Evolutionary conservation across 1,140 invertebrate genomes (phyloP), one percentile per base, ranked within the genome.

Genomic region (Schlechtendalia chinensis): DNA sequence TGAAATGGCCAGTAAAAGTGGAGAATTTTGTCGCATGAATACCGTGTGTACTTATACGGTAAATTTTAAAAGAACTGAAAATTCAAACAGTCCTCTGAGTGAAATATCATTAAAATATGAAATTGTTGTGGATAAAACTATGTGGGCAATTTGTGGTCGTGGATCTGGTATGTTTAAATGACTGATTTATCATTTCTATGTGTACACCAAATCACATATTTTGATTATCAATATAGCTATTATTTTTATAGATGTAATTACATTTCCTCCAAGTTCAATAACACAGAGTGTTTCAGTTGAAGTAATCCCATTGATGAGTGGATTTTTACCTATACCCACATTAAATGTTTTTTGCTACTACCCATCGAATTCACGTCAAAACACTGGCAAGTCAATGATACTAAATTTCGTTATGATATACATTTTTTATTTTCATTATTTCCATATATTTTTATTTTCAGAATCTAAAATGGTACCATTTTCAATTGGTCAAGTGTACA

Each of bases 301-400:
- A 84, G 93, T 97, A 17, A 95, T 97, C 92, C 96, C 96, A 32
- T 86, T 98, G 39, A 92, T 91, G 6, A 92, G 93, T 81, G 96
- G 96, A 29, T 95, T 92, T 85, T 87, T 97, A 63, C 95, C 95
- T 12, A 88, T 96, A 77, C 96, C 96, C 10, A 89, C 91, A 79
- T 93, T 98, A 80, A 89, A 94, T 81, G 87, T 98, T n/a, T 96
- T 94, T 10, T 95, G 95, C 83, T 97, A 97, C 86, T 94, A 95
- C 83, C 93, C 93, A 22, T 93, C 93, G 19, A 91, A 91, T 75
- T 81, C 82, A 45, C 85, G 79, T 81, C 83, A 86, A 61, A 89
- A 89, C 83, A 91, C 90, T 87, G 90, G 90, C 90, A 87, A 84
- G 84, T 83, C 65, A 59, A 14, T 27, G 19, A 10, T 27, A 69